These are phyloP conservation scores for Trachurus trachurus DNA, from an alignment of 2,797 vertebrate genomes.

Conservation along the genomic window DNA sequence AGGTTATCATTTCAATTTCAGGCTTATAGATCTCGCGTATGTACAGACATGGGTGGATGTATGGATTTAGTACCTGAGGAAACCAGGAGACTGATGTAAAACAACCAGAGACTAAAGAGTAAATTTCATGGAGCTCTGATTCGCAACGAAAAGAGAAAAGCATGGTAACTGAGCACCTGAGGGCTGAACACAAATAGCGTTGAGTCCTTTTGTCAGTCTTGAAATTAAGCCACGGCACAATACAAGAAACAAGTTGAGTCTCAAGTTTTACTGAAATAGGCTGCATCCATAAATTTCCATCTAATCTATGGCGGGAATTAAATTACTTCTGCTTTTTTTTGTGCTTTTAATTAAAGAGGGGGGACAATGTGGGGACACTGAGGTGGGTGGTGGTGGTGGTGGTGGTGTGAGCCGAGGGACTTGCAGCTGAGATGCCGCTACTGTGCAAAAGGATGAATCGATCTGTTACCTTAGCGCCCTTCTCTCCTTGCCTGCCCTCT, in stretches of 20 bases:
- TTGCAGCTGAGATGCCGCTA: conserved; percentile 49
- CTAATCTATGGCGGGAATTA: conserved; percentile 51
- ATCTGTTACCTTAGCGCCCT: conserved; percentile 95
- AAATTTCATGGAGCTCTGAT: conserved; percentile 7
- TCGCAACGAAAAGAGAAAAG: conserved; percentile 10
- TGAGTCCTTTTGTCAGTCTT: conserved; percentile 28
- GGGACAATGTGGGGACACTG: conserved; percentile 19
- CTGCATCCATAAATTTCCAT: conserved; percentile 60
- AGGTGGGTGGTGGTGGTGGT: no score
- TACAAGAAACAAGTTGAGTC: conserved; percentile 28
- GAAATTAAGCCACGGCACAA: conserved; percentile 51
- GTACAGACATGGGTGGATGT: conserved; percentile 1
- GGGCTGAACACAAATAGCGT: conserved; percentile 37
- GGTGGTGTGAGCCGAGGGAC: conserved; percentile 3
- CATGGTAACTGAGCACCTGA: conserved; percentile 18
- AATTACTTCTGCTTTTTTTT: conserved; percentile 43
- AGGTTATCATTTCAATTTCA: background rate
- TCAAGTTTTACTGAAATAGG: conserved; percentile 44
- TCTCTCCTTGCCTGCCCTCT: conserved; percentile 98
- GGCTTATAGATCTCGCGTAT: background rate
- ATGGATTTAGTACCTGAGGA: conserved; percentile 17
- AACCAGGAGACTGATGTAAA: conserved; percentile 32
- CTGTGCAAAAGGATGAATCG: conserved; percentile 53
- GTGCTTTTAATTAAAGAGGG: conserved; percentile 55
- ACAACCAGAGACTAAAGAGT: conserved; percentile 16